Base-by-base conservation (phyloP, 1,140 invertebrate species). In the Papilio aristodemus region DNA sequence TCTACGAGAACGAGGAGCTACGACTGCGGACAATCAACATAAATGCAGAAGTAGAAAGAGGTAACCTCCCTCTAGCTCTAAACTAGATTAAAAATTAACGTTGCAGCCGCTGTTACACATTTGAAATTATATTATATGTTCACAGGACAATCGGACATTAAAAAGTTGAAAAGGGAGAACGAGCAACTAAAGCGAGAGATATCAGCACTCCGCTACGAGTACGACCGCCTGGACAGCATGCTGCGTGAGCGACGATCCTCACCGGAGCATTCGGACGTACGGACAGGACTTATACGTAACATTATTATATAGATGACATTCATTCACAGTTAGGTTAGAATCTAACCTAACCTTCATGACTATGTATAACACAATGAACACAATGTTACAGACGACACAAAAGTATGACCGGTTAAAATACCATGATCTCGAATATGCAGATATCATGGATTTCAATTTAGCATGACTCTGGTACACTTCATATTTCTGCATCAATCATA, bases 1-100 rank as follows among this genome's bases (percentile, higher is more conserved):
- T 97, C 77, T 97, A 96, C 92, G 97, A 98, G 91, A 98, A 98
- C 92, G 97, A 98, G 87, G 97, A 97, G 84, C 93, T 98, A n/a
- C 92, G 97, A 77, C 90, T 98, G 79, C 94, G 96, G 72, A 97
- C 96, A 22, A 97, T 98, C 82, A 96, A 97, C 80, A 97, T 97
- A 80, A 97, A 97, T 90, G 96, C 96, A n/a, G 97, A 97, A 92
- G 96, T 98, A 27, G 97, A 98, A 90, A 94, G 95, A 94, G 95
- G 96, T 96, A 75, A 25, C 9, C 8, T 10, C n/a, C n/a, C n/a
- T n/a, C n/a, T n/a, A n/a, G n/a, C n/a, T n/a, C n/a, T n/a, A n/a
- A n/a, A n/a, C n/a, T n/a, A n/a, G n/a, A n/a, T n/a, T n/a, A n/a
- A n/a, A n/a, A n/a, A n/a, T n/a, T n/a, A n/a, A n/a, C n/a, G n/a